Base-by-base conservation (phyloP, 1,140 invertebrate species). In the Atta colombica region DNA sequence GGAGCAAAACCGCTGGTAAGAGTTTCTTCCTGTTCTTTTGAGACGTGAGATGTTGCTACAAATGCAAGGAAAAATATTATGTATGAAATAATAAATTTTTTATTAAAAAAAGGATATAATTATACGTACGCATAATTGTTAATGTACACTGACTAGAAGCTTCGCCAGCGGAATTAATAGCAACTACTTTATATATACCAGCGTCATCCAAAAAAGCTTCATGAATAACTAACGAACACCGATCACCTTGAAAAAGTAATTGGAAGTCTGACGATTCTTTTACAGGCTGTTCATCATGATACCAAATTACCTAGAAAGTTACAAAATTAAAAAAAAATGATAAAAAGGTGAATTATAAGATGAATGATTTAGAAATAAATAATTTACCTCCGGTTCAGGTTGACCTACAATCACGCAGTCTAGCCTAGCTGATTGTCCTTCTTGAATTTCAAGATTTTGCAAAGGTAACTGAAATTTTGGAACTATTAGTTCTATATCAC, bases 221-320 rank as follows among this genome's bases (percentile, higher is more conserved):
- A 87, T 97, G 96, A 58, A 98, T 98, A 12, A 98, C 95, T 14
- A 98, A 93, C 0, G 98, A 97, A 90, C 98, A 98, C 16, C 97
- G 96, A 93, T 98, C 97, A 14, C 97, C 98, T 93, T 98, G 97
- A 93, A 98, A 98, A 0, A 98, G 95, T 12, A 98, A 92, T 90
- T 98, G 97, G 91, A 98, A 96, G 93, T 99, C 98, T 35, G 97
- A 96, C 1, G 98, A 98, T 94, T 98, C 98, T 93, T 98, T 98
- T 1, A 99, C 97, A 16, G 98, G 98, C 61, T 97, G 95, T 80
- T 97, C 97, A 91, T 98, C 97, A 90, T 98, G 98, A 90, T 98
- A 98, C 98, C 98, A 98, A 91, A 98, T 98, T 0, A 98, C 96
- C 96, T 97, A 89, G 8, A 86, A 77, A 58, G 86, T 87, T 28